These are phyloP conservation scores for Watsonalla binaria DNA, from an alignment of 2,888 invertebrate species.

Conservation along the genomic window DNA sequence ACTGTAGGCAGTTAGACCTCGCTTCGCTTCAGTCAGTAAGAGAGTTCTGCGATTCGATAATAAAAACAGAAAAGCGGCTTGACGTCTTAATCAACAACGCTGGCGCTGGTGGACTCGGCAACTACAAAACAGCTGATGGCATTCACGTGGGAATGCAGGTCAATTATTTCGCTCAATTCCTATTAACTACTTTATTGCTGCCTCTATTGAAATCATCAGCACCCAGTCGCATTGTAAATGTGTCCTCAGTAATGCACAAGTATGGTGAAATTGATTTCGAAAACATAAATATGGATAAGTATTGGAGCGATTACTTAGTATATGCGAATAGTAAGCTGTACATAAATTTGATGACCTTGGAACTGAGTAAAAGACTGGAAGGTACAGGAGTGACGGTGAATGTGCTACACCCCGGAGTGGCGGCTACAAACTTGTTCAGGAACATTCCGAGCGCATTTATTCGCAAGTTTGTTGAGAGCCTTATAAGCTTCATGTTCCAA, in stretches of 20 bases:
- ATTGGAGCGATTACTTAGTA: constrained; percentile 70
- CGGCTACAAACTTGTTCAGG: constrained; percentile 81
- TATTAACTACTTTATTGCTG: constrained; percentile 81
- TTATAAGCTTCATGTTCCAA: constrained; percentile 70
- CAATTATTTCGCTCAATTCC: constrained; percentile 85
- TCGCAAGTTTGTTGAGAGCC: constrained; percentile 37
- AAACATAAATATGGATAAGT: constrained; percentile 71
- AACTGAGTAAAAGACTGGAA: constrained; percentile 77
- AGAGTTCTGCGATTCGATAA: constrained; percentile 77
- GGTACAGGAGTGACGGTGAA: constrained; percentile 83
- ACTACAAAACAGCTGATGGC: constrained; percentile 80
- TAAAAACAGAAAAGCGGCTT: constrained; percentile 65
- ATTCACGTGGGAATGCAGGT: constrained; percentile 84
- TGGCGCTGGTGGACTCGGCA: constrained; percentile 68
- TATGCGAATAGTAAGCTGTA: constrained; percentile 80
- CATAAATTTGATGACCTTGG: constrained; percentile 80
- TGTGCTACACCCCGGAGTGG: constrained; percentile 84
- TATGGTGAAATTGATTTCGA: constrained; percentile 66
- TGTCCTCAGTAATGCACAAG: constrained; percentile 79
- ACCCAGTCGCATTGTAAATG: constrained; percentile 81
- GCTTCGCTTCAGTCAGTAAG: constrained; percentile 68
- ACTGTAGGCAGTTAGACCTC: constrained; percentile 60
- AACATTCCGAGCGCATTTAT: constrained; percentile 73
- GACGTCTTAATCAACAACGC: constrained; percentile 81
- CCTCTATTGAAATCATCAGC: constrained; percentile 75